These are phyloP conservation scores for Saturnia pavonia DNA, from an alignment of 2,888 invertebrate genomes.

Conservation along the genomic window DNA sequence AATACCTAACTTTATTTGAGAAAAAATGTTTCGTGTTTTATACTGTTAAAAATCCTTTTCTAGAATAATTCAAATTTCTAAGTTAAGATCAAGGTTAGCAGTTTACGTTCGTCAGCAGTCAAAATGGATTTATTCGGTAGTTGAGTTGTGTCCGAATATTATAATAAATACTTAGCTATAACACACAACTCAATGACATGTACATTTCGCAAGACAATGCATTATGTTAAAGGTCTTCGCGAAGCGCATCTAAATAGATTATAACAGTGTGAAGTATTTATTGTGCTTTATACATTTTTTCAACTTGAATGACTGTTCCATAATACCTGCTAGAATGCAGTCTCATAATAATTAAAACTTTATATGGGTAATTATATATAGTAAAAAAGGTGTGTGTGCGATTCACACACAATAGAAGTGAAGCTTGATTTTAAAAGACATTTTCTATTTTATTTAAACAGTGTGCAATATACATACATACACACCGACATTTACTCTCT, in stretches of 20 bases:
- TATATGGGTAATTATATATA: neutral
- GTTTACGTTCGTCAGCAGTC: neutral
- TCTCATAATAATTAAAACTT: neutral
- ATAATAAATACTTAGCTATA: conserved; percentile 38
- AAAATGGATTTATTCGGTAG: conserved; percentile 7
- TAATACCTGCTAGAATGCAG: neutral
- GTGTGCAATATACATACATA: no score
- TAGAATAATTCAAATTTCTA: conserved; percentile 31
- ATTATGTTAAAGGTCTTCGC: neutral
- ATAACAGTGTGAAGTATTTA: neutral
- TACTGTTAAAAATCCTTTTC: neutral
- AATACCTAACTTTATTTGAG: no score
- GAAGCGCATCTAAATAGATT: no score
- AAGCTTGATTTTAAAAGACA: no score
- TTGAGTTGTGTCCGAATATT: conserved; percentile 31
- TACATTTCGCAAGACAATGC: conserved; percentile 36
- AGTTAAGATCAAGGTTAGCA: conserved; percentile 32
- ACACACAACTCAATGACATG: conserved; percentile 38
- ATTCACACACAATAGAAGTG: no score
- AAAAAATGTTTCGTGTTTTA: no score
- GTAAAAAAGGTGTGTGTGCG: no score
- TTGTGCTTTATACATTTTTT: conserved; percentile 30
- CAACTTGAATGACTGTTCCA: neutral
- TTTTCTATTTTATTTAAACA: no score
- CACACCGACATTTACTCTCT: no score